phyloP scores from a whole-genome alignment of 2,113 vertebrate genomes.

The Nettapus auritus region DNA sequence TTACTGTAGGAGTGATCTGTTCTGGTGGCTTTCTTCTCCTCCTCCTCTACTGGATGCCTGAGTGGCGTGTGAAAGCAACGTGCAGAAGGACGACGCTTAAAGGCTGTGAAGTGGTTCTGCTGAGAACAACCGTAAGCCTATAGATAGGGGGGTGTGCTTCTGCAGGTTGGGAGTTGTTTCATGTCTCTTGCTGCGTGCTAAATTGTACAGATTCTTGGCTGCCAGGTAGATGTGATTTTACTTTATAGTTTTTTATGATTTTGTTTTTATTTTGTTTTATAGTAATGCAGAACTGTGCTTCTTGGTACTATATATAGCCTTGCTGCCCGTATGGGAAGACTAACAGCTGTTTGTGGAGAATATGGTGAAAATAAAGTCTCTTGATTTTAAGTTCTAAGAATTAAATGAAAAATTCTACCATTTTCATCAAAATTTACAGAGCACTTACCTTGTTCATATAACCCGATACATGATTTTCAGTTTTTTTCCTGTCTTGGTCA shows the following conservation, averaged over 20 bases:
- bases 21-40: constrained; percentile 96
- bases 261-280: neutral
- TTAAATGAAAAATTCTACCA: neutral
- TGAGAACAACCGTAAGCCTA: constrained; percentile 88
- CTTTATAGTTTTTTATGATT: neutral
- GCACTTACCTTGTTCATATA: neutral
- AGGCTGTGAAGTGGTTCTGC: constrained; percentile 90
- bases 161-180: neutral
- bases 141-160: neutral
- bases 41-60: constrained; percentile 97
- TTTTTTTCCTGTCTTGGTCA: neutral
- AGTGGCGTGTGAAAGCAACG: constrained; percentile 95
- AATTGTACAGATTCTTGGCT: neutral
- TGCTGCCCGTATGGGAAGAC: neutral
- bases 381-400: neutral
- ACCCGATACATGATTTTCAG: neutral
- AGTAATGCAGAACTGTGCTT: neutral
- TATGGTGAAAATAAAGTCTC: neutral
- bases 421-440: neutral
- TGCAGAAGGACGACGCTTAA: constrained; percentile 83
- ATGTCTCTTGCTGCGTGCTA: neutral
- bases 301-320: neutral
- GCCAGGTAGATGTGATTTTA: rapidly evolving
- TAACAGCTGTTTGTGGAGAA: neutral
- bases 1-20: constrained; percentile 86